phyloP scores from a whole-genome alignment of 2,888 invertebrate species.

The Taphrorychus bicolor region DNA sequence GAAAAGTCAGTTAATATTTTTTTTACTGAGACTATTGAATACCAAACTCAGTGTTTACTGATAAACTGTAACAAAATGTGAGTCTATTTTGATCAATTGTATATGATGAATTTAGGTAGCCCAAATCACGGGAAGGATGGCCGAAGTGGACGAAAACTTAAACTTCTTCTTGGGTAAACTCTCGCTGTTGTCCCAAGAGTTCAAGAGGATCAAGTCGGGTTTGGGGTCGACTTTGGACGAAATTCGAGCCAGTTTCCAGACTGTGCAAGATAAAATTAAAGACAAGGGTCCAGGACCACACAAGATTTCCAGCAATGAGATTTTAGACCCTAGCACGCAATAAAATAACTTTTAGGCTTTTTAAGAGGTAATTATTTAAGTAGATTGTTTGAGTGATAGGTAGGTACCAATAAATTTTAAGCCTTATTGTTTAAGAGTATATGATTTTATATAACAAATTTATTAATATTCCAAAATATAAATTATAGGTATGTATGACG shows the following conservation, averaged over 20 bases:
- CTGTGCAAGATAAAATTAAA: constrained; percentile 65
- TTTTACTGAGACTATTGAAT: too few species aligned
- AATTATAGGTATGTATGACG: too few species aligned
- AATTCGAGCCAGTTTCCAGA: constrained; percentile 70
- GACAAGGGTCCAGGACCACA: constrained; percentile 69
- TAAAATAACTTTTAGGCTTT: too few species aligned
- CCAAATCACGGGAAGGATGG: constrained; percentile 77
- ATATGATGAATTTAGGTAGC: constrained; percentile 69
- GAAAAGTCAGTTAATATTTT: constrained; percentile 73
- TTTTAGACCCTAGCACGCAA: constrained; percentile 10
- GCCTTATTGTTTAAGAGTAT: too few species aligned
- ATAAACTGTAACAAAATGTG: too few species aligned
- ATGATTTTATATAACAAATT: too few species aligned
- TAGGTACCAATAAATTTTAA: too few species aligned
- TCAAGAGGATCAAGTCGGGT: constrained; percentile 79
- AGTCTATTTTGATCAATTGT: too few species aligned
- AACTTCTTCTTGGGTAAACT: constrained; percentile 82
- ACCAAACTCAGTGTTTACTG: too few species aligned
- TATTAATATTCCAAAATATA: too few species aligned
- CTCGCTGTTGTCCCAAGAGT: constrained; percentile 83
- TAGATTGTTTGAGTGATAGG: too few species aligned
- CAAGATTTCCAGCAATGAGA: constrained; percentile 54
- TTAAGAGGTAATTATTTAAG: too few species aligned
- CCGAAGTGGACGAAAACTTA: constrained; percentile 80
- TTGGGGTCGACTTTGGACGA: constrained; percentile 76